phyloP scores from a whole-genome alignment of 2,888 invertebrate species.

The Koerneria pararmatus region DNA sequence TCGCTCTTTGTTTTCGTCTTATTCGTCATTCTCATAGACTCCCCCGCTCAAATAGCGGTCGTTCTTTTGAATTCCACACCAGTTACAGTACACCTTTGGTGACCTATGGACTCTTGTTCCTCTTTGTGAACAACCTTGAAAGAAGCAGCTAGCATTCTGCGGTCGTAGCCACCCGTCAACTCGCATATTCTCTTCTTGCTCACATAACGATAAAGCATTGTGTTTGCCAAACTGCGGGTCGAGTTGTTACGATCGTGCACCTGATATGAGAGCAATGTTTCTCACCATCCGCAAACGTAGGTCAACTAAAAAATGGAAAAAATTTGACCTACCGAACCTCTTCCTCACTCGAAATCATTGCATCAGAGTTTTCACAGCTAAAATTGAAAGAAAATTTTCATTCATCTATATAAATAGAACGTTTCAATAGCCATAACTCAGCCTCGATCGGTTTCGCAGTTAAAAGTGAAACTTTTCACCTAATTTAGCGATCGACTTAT shows the following conservation, averaged over 20 bases:
- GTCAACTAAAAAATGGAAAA: no score
- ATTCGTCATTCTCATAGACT: background rate
- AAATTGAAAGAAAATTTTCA: no score
- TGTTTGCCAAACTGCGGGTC: conserved; percentile 61
- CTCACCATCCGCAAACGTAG: background rate
- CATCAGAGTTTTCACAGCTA: no score
- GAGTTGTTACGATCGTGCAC: conserved; percentile 59
- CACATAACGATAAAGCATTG: conserved; percentile 60
- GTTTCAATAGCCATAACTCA: no score
- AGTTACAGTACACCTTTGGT: background rate
- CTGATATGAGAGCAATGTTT: background rate
- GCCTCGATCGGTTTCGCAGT: no score
- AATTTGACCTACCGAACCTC: no score
- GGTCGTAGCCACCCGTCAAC: conserved; percentile 41
- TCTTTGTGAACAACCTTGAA: conserved; percentile 33
- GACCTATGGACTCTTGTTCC: no score
- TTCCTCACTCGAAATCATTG: no score
- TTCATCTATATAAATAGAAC: no score
- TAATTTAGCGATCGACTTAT: no score
- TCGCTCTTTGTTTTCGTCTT: background rate
- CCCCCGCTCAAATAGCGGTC: background rate
- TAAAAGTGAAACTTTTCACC: no score
- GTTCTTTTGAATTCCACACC: background rate
- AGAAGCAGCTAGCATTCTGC: conserved; percentile 34
- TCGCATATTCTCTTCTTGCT: conserved; percentile 57